phyloP scores from a whole-genome alignment of 2,797 vertebrate species.

The Sandelia bainsii region DNA sequence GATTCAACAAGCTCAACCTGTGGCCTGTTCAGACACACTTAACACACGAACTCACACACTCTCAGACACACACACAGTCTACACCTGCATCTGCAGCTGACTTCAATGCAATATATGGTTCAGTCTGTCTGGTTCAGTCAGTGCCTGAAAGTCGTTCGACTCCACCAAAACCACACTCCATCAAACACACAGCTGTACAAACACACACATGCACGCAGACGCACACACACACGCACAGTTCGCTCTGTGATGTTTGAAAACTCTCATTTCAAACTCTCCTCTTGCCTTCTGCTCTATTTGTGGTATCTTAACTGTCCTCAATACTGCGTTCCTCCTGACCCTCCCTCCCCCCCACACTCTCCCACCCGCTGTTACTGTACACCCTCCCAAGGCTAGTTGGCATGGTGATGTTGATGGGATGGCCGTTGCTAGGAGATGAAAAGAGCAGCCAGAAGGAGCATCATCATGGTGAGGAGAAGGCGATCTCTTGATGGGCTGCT shows the following conservation, averaged over 20 bases:
- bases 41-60: constrained; percentile 37
- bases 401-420: constrained; percentile 68
- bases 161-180: constrained; percentile 26
- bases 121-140: constrained; percentile 66
- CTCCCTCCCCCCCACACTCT: constrained; percentile 18
- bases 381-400: constrained; percentile 79
- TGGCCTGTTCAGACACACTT: constrained; percentile 59
- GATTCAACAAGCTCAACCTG: constrained; percentile 73
- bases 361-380: constrained; percentile 61
- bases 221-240: constrained; percentile 17
- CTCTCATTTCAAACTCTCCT: constrained; percentile 57
- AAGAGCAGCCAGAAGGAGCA: constrained; percentile 90
- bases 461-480: constrained; percentile 90
- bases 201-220: constrained; percentile 10
- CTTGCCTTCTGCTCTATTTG: constrained; percentile 54
- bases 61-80: constrained; percentile 34
- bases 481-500: constrained; percentile 95
- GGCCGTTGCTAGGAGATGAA: constrained; percentile 91
- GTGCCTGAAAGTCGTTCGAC: constrained; percentile 54
- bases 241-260: constrained; percentile 58
- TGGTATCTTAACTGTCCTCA: constrained; percentile 42
- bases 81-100: constrained; percentile 58
- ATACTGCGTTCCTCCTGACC: constrained; percentile 18
- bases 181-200: constrained; percentile 39
- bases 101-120: constrained; percentile 60